Evolutionary conservation across 2,888 invertebrate genomes (phyloP).

Genomic region (Ceramica pisi): DNA sequence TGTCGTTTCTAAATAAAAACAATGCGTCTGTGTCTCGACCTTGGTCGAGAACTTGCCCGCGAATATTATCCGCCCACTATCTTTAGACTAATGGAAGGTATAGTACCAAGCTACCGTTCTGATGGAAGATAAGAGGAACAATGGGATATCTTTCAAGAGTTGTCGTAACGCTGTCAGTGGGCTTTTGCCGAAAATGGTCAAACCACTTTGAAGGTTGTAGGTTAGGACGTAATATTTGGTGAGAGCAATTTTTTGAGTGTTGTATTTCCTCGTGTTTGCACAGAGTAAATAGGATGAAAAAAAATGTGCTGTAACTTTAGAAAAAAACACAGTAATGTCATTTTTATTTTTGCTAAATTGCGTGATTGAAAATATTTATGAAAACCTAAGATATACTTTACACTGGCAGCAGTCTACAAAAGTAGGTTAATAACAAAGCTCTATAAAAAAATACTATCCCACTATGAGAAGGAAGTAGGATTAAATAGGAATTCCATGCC

Average conservation of each 20-base stretch:
- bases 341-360: too few relatives aligned
- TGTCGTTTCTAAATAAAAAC: constrained; percentile 26
- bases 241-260: not conserved
- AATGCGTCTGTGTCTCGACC: constrained; percentile 58
- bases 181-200: constrained; percentile 48
- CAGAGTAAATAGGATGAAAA: not conserved
- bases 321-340: too few relatives aligned
- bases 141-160: constrained; percentile 60
- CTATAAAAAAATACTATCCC: not conserved
- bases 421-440: too few relatives aligned
- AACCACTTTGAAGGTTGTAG: constrained; percentile 38
- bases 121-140: constrained; percentile 65
- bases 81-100: constrained; percentile 47
- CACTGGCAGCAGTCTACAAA: too few relatives aligned
- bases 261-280: constrained; percentile 4
- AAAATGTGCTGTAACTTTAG: too few relatives aligned
- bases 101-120: constrained; percentile 44
- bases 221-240: constrained; percentile 23
- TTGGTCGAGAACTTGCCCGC: constrained; percentile 69
- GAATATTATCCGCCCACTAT: constrained; percentile 66
- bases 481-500: not conserved
- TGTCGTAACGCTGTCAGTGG: constrained; percentile 43
- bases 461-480: constrained; percentile 1
- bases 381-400: too few relatives aligned
- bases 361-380: too few relatives aligned